Evolutionary conservation across 2,888 invertebrate species (phyloP).

Genomic region (Pyrgus malvae): DNA sequence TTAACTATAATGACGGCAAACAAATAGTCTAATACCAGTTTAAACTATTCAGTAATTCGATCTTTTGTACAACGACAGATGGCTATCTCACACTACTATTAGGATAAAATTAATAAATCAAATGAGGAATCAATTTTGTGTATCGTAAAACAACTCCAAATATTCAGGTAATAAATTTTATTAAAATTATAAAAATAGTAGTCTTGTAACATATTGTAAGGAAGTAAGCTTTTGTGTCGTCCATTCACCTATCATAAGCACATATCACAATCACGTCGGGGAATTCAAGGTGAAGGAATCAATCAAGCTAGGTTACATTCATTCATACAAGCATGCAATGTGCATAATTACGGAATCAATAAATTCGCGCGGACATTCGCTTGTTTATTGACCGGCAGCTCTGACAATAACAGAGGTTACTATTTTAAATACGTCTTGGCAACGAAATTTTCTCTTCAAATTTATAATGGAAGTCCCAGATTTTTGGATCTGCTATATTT

Average conservation of each 20-base stretch:
- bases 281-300: constrained; percentile 33
- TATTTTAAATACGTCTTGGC: neutral
- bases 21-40: constrained; percentile 40
- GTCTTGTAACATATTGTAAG: constrained; percentile 3
- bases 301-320: constrained; percentile 17
- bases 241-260: constrained; percentile 34
- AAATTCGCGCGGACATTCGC: constrained; percentile 13
- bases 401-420: constrained; percentile 8
- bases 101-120: neutral
- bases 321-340: constrained; percentile 23
- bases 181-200: neutral
- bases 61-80: neutral
- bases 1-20: constrained; percentile 51
- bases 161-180: too few species aligned
- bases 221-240: constrained; percentile 26
- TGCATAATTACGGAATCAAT: constrained; percentile 21
- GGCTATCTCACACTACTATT: too few species aligned
- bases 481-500: too few species aligned
- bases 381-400: constrained; percentile 7
- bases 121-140: neutral
- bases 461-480: neutral
- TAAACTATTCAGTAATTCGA: neutral
- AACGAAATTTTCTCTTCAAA: neutral
- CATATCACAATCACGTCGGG: constrained; percentile 28
- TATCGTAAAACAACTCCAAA: neutral